Evolutionary conservation across 2,797 vertebrate genomes (phyloP), one percentile per base, ranked within the genome.

Genomic region (Amazonetta brasiliensis): DNA sequence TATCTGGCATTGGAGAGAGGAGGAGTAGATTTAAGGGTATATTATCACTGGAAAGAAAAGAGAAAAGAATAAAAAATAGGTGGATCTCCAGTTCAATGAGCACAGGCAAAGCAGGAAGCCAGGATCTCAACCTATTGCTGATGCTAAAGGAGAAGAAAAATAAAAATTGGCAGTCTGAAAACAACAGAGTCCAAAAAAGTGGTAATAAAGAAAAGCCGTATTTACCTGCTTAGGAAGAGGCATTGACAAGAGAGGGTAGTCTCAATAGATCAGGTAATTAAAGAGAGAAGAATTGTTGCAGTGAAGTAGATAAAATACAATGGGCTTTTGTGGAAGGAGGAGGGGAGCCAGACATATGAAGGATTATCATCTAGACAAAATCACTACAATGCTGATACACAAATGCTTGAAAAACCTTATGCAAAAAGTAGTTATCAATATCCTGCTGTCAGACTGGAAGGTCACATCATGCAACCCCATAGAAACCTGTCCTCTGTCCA

Each of bases 301-400:
- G 50, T 46, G 48, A 89, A 39, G 62, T 64, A 73, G 19, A 35
- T 37, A 64, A 10, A 30, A 43, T 10, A 56, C 23, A 59, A 25
- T 25, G 11, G 20, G 23, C 6, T 94, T 82, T 55, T 37, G 21
- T 6, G 8, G 18, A 82, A 7, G 16, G 6, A 81, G 26, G 12
- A 75, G 4, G 12, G 21, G 2, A 54, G 17, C 18, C 58, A 73
- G 28, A 10, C 14, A 0, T 50, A 54, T 62, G 22, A 75, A 20
- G 50, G 56, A 73, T 81, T 68, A n/a, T 30, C 59, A 39, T 84
- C 62, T 46, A 52, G 30, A 62, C 23, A 94, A 93, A 94, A 76
- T 82, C 80, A 71, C 17, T 48, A 48, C 39, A 44, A 89, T 94
- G 23, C 11, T 87, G 43, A 71, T 79, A 79, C 9, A 87, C 7